Evolutionary conservation across 2,888 invertebrate genomes (phyloP).

Genomic region (Coremacera marginata): DNA sequence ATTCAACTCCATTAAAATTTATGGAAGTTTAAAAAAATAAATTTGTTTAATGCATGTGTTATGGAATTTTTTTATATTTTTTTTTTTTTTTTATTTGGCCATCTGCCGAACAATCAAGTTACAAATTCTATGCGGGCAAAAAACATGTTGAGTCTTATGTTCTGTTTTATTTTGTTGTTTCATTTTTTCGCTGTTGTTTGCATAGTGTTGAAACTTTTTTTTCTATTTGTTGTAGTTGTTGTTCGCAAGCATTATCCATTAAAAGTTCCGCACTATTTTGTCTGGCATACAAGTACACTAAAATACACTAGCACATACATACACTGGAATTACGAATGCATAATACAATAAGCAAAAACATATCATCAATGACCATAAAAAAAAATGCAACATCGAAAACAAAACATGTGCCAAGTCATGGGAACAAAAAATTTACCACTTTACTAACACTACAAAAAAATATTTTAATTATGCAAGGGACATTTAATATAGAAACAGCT

Average conservation of each 20-base stretch:
- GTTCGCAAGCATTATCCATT: conserved; percentile 1
- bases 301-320: background rate
- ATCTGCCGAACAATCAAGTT: background rate
- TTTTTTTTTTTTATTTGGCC: background rate
- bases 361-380: background rate
- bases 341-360: background rate
- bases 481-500: no score
- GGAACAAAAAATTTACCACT: no score
- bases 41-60: background rate
- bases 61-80: background rate
- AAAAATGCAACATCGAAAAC: background rate
- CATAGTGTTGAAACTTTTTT: background rate
- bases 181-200: background rate
- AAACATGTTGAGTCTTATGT: conserved; percentile 14
- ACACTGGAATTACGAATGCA: background rate
- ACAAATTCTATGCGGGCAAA: conserved; percentile 21
- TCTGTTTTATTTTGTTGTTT: conserved; percentile 1
- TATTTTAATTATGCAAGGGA: no score
- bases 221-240: background rate
- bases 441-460: no score
- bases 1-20: background rate
- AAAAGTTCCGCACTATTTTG: conserved; percentile 27
- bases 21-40: background rate
- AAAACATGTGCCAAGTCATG: background rate
- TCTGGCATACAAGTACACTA: conserved; percentile 1